phyloP scores from a whole-genome alignment of 2,888 invertebrate species.

The Pimpla rufipes region DNA sequence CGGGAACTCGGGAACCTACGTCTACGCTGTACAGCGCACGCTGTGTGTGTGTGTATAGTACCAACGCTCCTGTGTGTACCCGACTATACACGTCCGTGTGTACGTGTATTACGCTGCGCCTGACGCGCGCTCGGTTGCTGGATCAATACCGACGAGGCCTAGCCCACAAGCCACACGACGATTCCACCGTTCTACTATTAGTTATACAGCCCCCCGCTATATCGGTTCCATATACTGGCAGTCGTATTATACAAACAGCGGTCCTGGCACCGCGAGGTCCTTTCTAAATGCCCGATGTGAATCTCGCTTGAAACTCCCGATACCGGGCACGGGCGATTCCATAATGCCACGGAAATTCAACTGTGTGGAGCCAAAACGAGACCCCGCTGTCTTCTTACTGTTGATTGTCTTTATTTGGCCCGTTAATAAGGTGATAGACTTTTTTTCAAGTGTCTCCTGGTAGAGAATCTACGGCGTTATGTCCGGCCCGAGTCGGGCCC shows the following conservation, averaged over 20 bases:
- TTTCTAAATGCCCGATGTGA: conserved; percentile 13
- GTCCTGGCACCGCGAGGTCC: conserved; percentile 1
- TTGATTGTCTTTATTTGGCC: too few relatives aligned
- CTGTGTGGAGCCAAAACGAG: background rate
- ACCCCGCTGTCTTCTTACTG: too few relatives aligned
- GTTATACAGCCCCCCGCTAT: conserved; percentile 39
- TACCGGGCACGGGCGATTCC: background rate
- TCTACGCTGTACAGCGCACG: conserved; percentile 21
- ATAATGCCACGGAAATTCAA: background rate
- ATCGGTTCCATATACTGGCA: conserved; percentile 28
- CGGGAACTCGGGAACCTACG: conserved; percentile 63
- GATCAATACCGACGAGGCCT: conserved; percentile 70
- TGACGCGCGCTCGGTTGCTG: conserved; percentile 67
- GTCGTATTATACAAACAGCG: conserved; percentile 36
- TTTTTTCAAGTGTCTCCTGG: too few relatives aligned
- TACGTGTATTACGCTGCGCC: conserved; percentile 54
- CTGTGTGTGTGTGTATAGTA: background rate
- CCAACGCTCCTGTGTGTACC: background rate
- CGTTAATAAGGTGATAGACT: too few relatives aligned
- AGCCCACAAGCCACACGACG: conserved; percentile 61
- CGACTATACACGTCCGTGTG: background rate
- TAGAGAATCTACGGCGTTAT: too few relatives aligned
- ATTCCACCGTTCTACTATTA: conserved; percentile 58
- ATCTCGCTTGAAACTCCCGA: background rate
- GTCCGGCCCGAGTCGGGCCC: too few relatives aligned